Evolutionary conservation across 2,888 invertebrate species (phyloP).

Genomic region (Agrochola lychnidis): DNA sequence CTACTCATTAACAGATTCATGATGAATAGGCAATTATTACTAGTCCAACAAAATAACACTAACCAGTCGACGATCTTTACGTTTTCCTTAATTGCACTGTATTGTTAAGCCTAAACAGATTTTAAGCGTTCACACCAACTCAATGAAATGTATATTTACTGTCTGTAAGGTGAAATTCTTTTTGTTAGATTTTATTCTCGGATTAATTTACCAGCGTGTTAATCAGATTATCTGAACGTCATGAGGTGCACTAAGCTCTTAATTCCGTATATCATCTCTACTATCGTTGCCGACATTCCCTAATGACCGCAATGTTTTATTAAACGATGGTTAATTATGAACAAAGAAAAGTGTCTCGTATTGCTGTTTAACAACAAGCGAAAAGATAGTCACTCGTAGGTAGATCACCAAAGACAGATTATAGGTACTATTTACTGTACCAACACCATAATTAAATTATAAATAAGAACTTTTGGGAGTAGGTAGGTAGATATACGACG

Average conservation of each 20-base stretch:
- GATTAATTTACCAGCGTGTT: constrained; percentile 77
- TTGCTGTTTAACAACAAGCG: constrained; percentile 9
- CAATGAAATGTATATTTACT: constrained; percentile 14
- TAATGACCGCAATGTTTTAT: constrained; percentile 50
- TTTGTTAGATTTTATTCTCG: constrained; percentile 72
- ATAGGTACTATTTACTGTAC: not conserved
- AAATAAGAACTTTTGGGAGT: not conserved
- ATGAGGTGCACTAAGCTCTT: constrained; percentile 78
- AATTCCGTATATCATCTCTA: constrained; percentile 72
- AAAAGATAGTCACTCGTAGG: constrained; percentile 1
- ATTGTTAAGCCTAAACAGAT: constrained; percentile 33
- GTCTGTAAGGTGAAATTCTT: constrained; percentile 64
- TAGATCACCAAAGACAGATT: not conserved
- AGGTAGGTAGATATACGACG: not conserved
- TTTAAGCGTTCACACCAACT: constrained; percentile 13
- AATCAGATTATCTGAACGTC: constrained; percentile 77
- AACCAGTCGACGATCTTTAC: constrained; percentile 20
- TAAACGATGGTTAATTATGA: constrained; percentile 32
- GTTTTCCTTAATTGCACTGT: constrained; percentile 39
- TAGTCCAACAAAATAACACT: constrained; percentile 40
- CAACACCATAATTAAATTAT: not conserved
- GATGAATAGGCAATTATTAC: constrained; percentile 56
- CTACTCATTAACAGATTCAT: constrained; percentile 68
- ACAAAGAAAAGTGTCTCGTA: constrained; percentile 19
- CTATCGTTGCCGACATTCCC: constrained; percentile 57